phyloP scores from a whole-genome alignment of 1,140 invertebrate genomes.

The Phymorhynchus buccinoides region DNA sequence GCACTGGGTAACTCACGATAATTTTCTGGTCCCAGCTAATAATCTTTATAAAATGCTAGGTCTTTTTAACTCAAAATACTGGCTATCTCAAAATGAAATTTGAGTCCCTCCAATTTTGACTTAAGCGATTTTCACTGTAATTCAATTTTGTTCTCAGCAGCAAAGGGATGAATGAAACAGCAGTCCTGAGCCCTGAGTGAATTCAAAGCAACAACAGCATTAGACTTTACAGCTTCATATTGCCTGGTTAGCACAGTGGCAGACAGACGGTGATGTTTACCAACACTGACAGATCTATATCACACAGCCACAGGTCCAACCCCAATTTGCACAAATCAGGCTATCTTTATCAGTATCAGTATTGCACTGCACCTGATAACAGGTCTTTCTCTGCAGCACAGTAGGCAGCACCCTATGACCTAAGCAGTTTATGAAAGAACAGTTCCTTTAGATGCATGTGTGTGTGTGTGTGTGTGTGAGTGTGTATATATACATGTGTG shows the following conservation, averaged over 20 bases:
- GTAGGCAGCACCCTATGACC: neutral
- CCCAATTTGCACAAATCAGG: neutral
- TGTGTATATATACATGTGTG: constrained; percentile 15
- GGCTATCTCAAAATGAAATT: no score
- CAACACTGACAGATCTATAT: neutral
- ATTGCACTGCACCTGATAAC: neutral
- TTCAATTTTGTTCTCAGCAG: no score
- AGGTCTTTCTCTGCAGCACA: neutral
- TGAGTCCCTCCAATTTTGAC: no score
- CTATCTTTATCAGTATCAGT: neutral
- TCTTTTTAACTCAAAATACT: no score
- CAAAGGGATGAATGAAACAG: no score
- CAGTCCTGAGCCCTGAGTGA: no score
- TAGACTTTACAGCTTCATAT: neutral
- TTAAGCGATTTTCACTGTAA: no score
- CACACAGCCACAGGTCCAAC: neutral
- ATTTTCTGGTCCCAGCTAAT: no score
- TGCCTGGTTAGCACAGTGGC: neutral
- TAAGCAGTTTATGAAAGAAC: neutral
- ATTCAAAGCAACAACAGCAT: no score
- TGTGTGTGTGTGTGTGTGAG: constrained; percentile 1
- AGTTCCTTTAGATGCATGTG: neutral
- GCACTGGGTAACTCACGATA: no score
- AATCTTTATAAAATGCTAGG: no score
- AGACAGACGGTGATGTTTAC: neutral